Evolutionary conservation across 2,113 vertebrate genomes (phyloP), one percentile per base, ranked within the genome.

Genomic region (Eonycteris spelaea): DNA sequence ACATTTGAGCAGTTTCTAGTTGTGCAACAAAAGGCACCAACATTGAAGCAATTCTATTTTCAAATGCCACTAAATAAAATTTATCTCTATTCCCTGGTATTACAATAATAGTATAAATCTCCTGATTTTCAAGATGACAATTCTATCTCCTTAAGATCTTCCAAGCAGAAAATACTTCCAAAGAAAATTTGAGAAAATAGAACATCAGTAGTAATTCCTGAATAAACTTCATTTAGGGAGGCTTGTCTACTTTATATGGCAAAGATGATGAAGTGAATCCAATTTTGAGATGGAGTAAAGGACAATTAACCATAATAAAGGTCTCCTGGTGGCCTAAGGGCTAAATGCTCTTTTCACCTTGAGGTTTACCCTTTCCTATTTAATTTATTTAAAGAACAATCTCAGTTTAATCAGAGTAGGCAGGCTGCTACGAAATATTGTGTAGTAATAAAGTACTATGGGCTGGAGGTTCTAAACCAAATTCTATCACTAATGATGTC

Each of bases 11-110:
- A 92, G 35, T 78, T 93, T 96, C 79, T 51, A 30, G 24, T 70
- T 95, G 15, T 89, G 8, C 4, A 78, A 83, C 11, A 26, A 71
- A 86, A 67, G 24, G 1, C 22, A 45, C 95, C 96, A 97, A 95
- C 87, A 78, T 95, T 97, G 96, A 98, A 96, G 95, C 94, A 97
- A 97, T 98, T 79, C 91, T 84, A 96, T 97, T 98, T 96, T 97
- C 93, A 98, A 98, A 95, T 53, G 87, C 90, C 5, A 48, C 87
- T 97, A 97, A 98, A 96, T 97, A 98, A 98, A 98, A 98, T 98
- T 98, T 95, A 98, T 98, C 97, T 97, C 93, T 96, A 96, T 98
- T 89, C 92, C 80, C 96, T 98, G 80, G 45, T 92, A 95, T 85
- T 67, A 97, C 93, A 96, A 82, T 98, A 98, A 98, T 97, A 96